Evolutionary conservation across 1,140 invertebrate genomes (phyloP), one percentile per base, ranked within the genome.

Genomic region (Heliothis virescens): DNA sequence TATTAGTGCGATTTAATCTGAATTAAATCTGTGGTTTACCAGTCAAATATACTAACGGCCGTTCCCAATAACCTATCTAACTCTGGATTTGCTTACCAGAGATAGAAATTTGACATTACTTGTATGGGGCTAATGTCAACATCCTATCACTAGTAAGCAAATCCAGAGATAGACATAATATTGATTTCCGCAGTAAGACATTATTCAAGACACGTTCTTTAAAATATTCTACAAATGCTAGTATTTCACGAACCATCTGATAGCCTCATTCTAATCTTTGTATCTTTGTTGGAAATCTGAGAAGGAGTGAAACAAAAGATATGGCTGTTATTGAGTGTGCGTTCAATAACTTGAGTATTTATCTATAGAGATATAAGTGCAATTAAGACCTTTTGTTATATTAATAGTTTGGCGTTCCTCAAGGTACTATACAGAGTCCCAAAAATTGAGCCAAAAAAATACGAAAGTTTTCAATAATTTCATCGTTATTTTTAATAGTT

Each of bases 21-120:
- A 57, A 26, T 50, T 18, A 1, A 34, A 72, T 72, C 69, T 55
- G 69, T 72, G 69, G 18, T 72, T 55, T 41, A 63, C 52, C 52
- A 57, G 52, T 3, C 26, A 16, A 41, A 57, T 72, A 50, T 13
- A 3, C 10, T 47, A n/a, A n/a, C n/a, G n/a, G n/a, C n/a, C n/a
- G n/a, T n/a, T n/a, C n/a, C n/a, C n/a, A n/a, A n/a, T n/a, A n/a
- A n/a, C n/a, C n/a, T n/a, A n/a, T n/a, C n/a, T n/a, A n/a, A n/a
- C n/a, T n/a, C n/a, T n/a, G n/a, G n/a, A n/a, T n/a, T n/a, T n/a
- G n/a, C n/a, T n/a, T n/a, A n/a, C n/a, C n/a, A n/a, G n/a, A n/a
- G n/a, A n/a, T n/a, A n/a, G n/a, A n/a, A n/a, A n/a, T n/a, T n/a
- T n/a, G n/a, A n/a, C n/a, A n/a, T n/a, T n/a, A n/a, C n/a, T n/a